A percentile compares a stretch with the other conserved stretches of the same genome.
These are phyloP conservation scores for Ectemnius continuus DNA, from an alignment of 2,888 invertebrate species.

Conservation along the genomic window DNA sequence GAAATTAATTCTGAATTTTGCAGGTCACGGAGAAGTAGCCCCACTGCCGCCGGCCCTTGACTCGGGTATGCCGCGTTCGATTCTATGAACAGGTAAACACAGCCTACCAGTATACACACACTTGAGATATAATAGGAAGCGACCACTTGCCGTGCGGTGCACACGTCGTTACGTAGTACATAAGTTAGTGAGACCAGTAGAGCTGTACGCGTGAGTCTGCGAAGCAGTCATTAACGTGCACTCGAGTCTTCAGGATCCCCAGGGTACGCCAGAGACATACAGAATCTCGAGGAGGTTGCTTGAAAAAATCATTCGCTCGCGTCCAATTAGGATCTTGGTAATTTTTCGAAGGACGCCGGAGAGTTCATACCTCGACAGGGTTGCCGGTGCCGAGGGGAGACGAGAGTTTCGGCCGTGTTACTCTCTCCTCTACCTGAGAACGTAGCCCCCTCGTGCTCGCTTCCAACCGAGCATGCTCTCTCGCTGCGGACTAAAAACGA, in stretches of 20 bases:
- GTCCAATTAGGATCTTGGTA: conserved; percentile 39
- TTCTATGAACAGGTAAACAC: conserved; percentile 4
- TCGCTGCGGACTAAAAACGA: conserved; percentile 39
- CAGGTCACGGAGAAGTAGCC: conserved; percentile 1
- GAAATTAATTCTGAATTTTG: neutral
- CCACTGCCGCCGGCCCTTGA: neutral
- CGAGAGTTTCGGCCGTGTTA: conserved; percentile 38
- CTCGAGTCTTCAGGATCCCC: neutral
- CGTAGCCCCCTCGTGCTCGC: conserved; percentile 48
- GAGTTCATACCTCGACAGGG: conserved; percentile 7
- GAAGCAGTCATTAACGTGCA: conserved; percentile 5
- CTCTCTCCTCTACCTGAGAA: conserved; percentile 44
- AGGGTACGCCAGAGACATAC: neutral
- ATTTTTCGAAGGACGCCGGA: conserved; percentile 8
- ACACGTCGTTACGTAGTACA: neutral
- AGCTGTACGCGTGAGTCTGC: neutral
- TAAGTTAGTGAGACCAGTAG: neutral
- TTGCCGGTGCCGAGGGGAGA: conserved; percentile 36
- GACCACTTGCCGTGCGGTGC: neutral
- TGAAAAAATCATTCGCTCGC: conserved; percentile 17
- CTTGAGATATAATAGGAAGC: neutral
- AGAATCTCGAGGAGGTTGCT: neutral
- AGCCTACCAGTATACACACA: neutral
- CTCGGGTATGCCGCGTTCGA: neutral
- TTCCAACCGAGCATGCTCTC: conserved; percentile 49